A percentile compares a stretch with the other conserved stretches of the same genome.
phyloP scores from a whole-genome alignment of 2,888 invertebrate species.

The Agrotis ipsilon region DNA sequence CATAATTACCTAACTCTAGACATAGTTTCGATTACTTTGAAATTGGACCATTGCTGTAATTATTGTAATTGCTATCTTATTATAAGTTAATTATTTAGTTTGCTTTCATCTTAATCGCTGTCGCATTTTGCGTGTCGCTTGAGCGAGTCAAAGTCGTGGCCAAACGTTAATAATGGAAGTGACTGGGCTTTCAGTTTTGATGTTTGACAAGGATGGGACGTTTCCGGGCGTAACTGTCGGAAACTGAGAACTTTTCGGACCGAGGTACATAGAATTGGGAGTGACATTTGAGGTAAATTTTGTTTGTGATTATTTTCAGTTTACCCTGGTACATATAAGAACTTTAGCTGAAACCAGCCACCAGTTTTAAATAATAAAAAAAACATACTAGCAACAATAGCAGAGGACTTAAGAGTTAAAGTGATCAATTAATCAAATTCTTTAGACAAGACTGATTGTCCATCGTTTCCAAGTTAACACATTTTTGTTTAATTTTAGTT shows the following conservation, averaged over 20 bases:
- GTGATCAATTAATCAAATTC: not conserved
- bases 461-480: not conserved
- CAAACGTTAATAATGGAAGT: conserved; percentile 31
- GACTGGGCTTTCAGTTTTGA: conserved; percentile 29
- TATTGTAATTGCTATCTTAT: not conserved
- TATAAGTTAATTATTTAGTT: not conserved
- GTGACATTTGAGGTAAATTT: conserved; percentile 23
- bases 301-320: conserved; percentile 1
- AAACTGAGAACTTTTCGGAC: conserved; percentile 29
- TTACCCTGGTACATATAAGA: not conserved
- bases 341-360: not conserved
- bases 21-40: too few species aligned
- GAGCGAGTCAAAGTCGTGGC: not conserved
- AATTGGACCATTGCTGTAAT: not conserved
- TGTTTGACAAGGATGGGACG: conserved; percentile 40
- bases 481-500: too few species aligned
- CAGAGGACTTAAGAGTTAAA: not conserved
- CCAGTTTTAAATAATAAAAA: too few species aligned
- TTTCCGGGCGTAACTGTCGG: conserved; percentile 23
- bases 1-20: not conserved
- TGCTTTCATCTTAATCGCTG: not conserved
- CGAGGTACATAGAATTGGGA: not conserved
- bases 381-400: too few species aligned
- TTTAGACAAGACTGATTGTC: not conserved
- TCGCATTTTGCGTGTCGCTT: not conserved